Base-by-base conservation (phyloP, 1,140 invertebrate genomes). In the Heliconius hewitsoni region DNA sequence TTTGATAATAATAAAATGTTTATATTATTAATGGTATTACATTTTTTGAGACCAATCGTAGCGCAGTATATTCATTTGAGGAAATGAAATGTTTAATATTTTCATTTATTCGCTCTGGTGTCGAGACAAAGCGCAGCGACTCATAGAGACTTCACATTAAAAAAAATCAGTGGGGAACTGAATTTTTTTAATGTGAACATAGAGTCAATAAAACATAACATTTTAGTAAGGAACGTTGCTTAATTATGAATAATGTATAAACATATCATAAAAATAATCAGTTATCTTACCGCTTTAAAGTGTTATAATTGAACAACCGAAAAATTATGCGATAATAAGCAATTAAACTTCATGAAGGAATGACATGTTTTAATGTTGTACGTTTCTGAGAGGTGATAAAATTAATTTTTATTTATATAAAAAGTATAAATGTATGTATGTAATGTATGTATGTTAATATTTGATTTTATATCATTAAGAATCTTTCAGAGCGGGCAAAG, bases 251-350 rank as follows among this genome's bases (percentile, higher is more conserved):
- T 13, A 66, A 30, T 66, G 3, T 27, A 16, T 11, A 66, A 66
- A 66, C 30, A 23, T 27, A 23, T 27, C 27, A 23, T 60, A 66
- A 66, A 66, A 66, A 11, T 23, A 11, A 11, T 60, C 57, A 60
- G 57, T 30, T 27, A 27, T 27, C 19, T 57, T 66, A 27, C 23
- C 60, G 23, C 13, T 66, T n/a, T 57, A 57, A 27, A 66, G 60
- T 66, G 60, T 30, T 30, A 30, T 30, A 66, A 66, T 66, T 66
- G 16, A 30, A 66, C 60, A 66, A 66, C 27, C 60, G 27, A 27
- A 66, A 66, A 66, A 66, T 66, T 27, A 66, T 66, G 80, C 80
- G 73, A 80, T 80, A 83, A 78, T 83, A 78, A 78, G 73, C 78
- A 81, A 81, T 79, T 82, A 80, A 76, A 70, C 74, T 27, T 39